Conservation (phyloP, 1,140 invertebrate species). For the Cepaea nemoralis region DNA sequence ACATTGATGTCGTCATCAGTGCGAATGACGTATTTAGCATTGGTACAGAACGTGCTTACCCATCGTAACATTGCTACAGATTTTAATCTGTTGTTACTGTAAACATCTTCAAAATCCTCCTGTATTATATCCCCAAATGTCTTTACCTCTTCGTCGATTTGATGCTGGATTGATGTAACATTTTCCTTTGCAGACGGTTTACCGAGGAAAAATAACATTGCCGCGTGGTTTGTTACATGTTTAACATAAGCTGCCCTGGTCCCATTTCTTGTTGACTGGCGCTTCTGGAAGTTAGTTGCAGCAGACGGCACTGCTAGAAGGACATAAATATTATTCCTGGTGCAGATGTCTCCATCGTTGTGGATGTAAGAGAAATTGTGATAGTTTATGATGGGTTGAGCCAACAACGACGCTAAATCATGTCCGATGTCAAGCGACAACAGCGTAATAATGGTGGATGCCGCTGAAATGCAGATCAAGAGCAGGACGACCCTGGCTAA, state of each 20-base stretch:
- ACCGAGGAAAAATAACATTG: slow-evolving; percentile 45
- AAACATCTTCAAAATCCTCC: slow-evolving; percentile 85
- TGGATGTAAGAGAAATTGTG: slow-evolving; percentile 32
- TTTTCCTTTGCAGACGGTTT: background rate
- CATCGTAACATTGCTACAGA: slow-evolving; percentile 86
- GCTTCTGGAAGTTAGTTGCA: slow-evolving; percentile 10
- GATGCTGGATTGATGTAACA: background rate
- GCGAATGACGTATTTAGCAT: slow-evolving; percentile 74
- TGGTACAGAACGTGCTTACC: slow-evolving; percentile 78
- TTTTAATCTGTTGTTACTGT: slow-evolving; percentile 88
- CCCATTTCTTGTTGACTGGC: background rate
- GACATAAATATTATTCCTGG: background rate
- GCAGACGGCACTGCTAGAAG: slow-evolving; percentile 19
- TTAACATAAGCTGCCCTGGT: background rate
- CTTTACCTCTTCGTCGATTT: slow-evolving; percentile 74
- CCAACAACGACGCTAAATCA: background rate
- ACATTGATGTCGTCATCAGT: slow-evolving; percentile 70
- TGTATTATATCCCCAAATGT: slow-evolving; percentile 82
- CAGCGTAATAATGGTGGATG: background rate
- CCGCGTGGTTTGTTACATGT: slow-evolving; percentile 2
- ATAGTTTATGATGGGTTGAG: slow-evolving; percentile 22
- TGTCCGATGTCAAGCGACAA: background rate
- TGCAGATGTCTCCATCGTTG: slow-evolving; percentile 1
- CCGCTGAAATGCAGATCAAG: background rate
- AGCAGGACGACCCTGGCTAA: background rate